A percentile compares a stretch with the other conserved stretches of the same genome.
phyloP scores from a whole-genome alignment of 2,797 vertebrate genomes.

The Enteromius afrohamiltoni region DNA sequence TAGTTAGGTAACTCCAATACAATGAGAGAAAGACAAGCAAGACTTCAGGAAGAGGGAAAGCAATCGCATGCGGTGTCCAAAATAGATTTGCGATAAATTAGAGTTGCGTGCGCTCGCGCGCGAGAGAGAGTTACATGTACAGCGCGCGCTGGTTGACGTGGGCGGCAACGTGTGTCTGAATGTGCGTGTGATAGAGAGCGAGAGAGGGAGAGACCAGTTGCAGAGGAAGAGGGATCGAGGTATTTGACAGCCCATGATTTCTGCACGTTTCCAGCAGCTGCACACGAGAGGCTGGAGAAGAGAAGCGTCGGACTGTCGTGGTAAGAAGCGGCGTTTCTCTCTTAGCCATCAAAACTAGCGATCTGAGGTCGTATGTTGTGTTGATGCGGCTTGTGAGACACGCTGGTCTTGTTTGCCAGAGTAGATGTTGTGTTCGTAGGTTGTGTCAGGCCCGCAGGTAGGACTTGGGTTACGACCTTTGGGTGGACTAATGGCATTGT shows the following conservation, averaged over 20 bases:
- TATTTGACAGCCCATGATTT: slow-evolving; percentile 64
- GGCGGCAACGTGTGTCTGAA: slow-evolving; percentile 48
- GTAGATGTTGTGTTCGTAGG: slow-evolving; percentile 29
- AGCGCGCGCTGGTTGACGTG: slow-evolving; percentile 44
- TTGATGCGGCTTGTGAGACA: slow-evolving; percentile 13
- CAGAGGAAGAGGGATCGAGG: slow-evolving; percentile 53
- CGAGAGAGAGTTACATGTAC: slow-evolving; percentile 30
- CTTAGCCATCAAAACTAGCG: background rate
- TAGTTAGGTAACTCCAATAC: slow-evolving; percentile 68
- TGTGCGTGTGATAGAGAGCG: slow-evolving; percentile 35
- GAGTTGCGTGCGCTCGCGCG: slow-evolving; percentile 9
- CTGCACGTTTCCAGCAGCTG: slow-evolving; percentile 49
- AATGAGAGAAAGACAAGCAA: slow-evolving; percentile 50
- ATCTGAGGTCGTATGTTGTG: background rate
- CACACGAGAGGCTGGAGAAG: slow-evolving; percentile 48
- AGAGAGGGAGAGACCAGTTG: slow-evolving; percentile 49
- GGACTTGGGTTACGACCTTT: slow-evolving; percentile 49
- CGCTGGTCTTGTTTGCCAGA: slow-evolving; percentile 21
- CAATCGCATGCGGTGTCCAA: slow-evolving; percentile 28
- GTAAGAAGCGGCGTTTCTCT: slow-evolving; percentile 56
- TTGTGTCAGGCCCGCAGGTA: slow-evolving; percentile 42
- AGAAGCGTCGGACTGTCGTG: slow-evolving; percentile 25
- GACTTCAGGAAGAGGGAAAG: slow-evolving; percentile 23
- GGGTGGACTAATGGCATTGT: background rate
- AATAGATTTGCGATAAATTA: slow-evolving; percentile 50